Evolutionary conservation across 2,113 vertebrate genomes (phyloP).

Genomic region (Gopherus flavomarginatus): DNA sequence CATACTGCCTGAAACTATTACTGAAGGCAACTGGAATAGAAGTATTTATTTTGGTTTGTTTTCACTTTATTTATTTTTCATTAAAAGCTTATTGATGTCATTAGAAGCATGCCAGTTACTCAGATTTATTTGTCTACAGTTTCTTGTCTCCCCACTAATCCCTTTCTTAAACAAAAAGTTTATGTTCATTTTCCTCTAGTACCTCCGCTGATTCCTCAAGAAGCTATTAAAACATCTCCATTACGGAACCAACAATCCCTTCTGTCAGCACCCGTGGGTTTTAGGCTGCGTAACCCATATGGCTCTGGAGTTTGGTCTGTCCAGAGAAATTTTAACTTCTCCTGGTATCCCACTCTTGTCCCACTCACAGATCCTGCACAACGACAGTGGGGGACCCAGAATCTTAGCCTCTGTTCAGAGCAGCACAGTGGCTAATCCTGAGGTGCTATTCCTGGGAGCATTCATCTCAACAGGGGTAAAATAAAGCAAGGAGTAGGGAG

Average conservation of each 20-base stretch:
- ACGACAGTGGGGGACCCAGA: background rate
- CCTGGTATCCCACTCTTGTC: background rate
- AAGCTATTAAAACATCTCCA: slow-evolving; percentile 3
- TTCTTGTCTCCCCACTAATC: slow-evolving; percentile 52
- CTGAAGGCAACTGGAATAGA: background rate
- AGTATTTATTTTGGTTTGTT: slow-evolving; percentile 44
- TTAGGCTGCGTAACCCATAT: background rate
- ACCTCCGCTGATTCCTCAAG: background rate
- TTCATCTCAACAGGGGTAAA: background rate
- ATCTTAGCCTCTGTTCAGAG: background rate
- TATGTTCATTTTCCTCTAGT: slow-evolving; percentile 17
- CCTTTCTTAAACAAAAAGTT: slow-evolving; percentile 46
- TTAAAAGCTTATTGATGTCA: slow-evolving; percentile 24
- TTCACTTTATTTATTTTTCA: slow-evolving; percentile 36
- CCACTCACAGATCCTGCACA: background rate
- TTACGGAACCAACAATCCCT: background rate
- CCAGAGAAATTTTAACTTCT: background rate
- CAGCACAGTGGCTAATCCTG: background rate
- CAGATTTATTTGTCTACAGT: background rate
- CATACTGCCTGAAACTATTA: background rate
- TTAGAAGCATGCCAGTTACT: background rate
- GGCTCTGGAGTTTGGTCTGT: background rate
- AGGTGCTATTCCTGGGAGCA: background rate
- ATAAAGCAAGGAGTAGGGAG: background rate
- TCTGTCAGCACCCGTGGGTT: background rate